Evolutionary conservation across 1,140 invertebrate species (phyloP).

Genomic region (Eriosoma lanigerum): DNA sequence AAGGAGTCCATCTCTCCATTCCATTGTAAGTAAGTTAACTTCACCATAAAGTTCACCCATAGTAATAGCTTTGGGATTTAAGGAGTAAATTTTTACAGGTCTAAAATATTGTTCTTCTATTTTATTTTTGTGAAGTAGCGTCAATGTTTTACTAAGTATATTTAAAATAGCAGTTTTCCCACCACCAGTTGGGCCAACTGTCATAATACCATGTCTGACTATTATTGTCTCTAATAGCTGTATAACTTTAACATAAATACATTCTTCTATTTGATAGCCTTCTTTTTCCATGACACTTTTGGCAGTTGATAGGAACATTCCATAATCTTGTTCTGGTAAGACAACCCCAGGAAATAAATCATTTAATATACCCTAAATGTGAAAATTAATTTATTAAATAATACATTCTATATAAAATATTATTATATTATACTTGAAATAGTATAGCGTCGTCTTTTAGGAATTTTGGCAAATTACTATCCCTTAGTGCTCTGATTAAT

Average conservation of each 20-base stretch:
- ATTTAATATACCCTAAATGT: slow-evolving; percentile 75
- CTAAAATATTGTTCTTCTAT: slow-evolving; percentile 64
- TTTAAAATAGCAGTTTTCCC: slow-evolving; percentile 70
- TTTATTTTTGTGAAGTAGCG: slow-evolving; percentile 63
- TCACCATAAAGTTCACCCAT: slow-evolving; percentile 88
- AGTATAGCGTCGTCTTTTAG: slow-evolving; percentile 80
- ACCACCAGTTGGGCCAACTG: slow-evolving; percentile 84
- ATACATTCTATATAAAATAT: background rate
- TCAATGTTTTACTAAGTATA: slow-evolving; percentile 69
- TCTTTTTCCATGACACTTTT: slow-evolving; percentile 61
- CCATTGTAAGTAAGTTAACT: slow-evolving; percentile 79
- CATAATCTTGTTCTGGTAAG: slow-evolving; percentile 78
- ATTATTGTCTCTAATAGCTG: slow-evolving; percentile 87
- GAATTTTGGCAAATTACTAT: slow-evolving; percentile 92
- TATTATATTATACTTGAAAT: slow-evolving; percentile 62
- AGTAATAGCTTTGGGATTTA: slow-evolving; percentile 88
- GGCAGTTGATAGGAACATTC: slow-evolving; percentile 64
- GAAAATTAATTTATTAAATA: background rate
- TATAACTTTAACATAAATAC: slow-evolving; percentile 62
- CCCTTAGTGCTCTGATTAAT: slow-evolving; percentile 78
- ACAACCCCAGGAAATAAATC: slow-evolving; percentile 86
- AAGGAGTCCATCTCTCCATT: slow-evolving; percentile 85
- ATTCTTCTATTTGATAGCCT: slow-evolving; percentile 66
- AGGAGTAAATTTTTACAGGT: slow-evolving; percentile 68
- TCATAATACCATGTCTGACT: slow-evolving; percentile 90